These are phyloP conservation scores for Phenganax marumi DNA, from an alignment of 92 coral and sea anemone species.

Conservation along the genomic window DNA sequence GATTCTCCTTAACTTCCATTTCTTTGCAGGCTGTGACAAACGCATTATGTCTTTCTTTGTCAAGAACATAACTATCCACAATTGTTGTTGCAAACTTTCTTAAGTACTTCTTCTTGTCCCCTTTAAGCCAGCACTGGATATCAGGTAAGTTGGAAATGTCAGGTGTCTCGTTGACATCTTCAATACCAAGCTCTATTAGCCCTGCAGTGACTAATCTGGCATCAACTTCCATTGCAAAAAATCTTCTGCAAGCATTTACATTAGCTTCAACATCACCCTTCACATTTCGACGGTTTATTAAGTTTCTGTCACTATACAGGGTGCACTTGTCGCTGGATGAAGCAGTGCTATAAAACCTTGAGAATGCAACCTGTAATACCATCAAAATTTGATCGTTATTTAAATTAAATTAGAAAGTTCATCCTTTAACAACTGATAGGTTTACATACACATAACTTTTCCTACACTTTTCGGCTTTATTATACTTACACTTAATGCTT, in stretches of 20 bases:
- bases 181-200: constrained; percentile 60
- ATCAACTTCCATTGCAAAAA: constrained; percentile 63
- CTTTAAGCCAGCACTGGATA: constrained; percentile 34
- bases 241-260: constrained; percentile 71
- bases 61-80: too few species aligned
- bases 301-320: constrained; percentile 64
- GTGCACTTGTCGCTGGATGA: constrained; percentile 79
- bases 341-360: constrained; percentile 58
- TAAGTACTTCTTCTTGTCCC: constrained; percentile 57
- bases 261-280: constrained; percentile 63
- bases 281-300: constrained; percentile 65
- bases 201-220: constrained; percentile 65
- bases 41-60: too few species aligned
- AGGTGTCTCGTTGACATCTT: constrained; percentile 40
- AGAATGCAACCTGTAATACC: constrained; percentile 57
- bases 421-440: not conserved
- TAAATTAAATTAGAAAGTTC: not conserved
- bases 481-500: constrained; percentile 51
- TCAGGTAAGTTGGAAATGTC: constrained; percentile 32
- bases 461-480: too few species aligned
- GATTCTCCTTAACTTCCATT: too few species aligned
- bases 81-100: constrained; percentile 27
- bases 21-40: too few species aligned
- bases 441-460: not conserved
- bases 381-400: not conserved